These are phyloP conservation scores for Rhopalosiphum nymphaeae DNA, from an alignment of 2,888 invertebrate species.

Conservation along the genomic window DNA sequence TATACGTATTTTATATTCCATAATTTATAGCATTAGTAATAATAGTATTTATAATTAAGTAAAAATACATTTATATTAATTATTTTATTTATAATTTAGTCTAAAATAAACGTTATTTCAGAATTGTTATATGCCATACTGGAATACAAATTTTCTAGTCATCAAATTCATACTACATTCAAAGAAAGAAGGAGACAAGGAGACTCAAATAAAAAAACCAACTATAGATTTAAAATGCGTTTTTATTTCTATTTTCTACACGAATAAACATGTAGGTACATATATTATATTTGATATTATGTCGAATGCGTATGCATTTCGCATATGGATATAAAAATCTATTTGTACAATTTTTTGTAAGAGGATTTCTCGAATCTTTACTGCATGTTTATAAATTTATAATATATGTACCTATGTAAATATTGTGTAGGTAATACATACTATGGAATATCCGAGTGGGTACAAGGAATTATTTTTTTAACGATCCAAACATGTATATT, in stretches of 20 bases:
- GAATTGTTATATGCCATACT: background rate
- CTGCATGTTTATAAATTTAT: background rate
- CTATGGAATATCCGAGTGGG: background rate
- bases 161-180: too few relatives aligned
- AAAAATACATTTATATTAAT: background rate
- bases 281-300: background rate
- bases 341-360: background rate
- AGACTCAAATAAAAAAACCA: background rate
- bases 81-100: background rate
- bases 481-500: background rate
- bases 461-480: constrained; percentile 8
- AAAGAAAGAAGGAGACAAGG: background rate
- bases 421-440: background rate
- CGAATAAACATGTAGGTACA: constrained; percentile 10
- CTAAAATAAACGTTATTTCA: background rate
- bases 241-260: background rate
- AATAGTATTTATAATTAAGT: background rate
- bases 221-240: background rate
- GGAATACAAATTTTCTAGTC: background rate
- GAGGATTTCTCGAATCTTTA: background rate
- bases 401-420: background rate
- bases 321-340: background rate
- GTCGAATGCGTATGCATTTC: background rate
- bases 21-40: background rate
- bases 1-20: background rate